A percentile compares a stretch with the other conserved stretches of the same genome.
These are phyloP conservation scores for Drosophila pruinosa DNA, from an alignment of 1,140 invertebrate genomes.

Conservation along the genomic window DNA sequence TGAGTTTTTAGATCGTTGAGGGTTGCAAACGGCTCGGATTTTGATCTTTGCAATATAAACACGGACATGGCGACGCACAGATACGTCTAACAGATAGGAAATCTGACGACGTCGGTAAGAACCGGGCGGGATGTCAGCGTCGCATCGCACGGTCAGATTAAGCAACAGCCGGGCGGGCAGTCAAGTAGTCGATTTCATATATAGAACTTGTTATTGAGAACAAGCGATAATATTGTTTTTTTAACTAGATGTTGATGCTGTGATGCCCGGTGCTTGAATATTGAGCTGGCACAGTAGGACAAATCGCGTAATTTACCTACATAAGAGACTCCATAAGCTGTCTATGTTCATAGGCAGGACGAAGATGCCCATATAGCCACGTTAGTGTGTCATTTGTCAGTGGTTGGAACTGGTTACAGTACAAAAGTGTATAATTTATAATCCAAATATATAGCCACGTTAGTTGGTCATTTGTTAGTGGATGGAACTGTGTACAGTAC, in stretches of 20 bases:
- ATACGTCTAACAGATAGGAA: slow-evolving; percentile 63
- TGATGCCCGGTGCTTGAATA: slow-evolving; percentile 19
- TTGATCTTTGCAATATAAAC: slow-evolving; percentile 73
- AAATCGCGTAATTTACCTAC: background rate
- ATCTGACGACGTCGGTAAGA: slow-evolving; percentile 28
- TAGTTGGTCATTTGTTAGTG: too few species aligned
- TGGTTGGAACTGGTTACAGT: too few species aligned
- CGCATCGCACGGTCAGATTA: slow-evolving; percentile 63
- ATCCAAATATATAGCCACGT: too few species aligned
- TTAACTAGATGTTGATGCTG: slow-evolving; percentile 82
- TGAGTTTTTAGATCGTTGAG: slow-evolving; percentile 34
- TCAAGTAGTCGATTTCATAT: background rate
- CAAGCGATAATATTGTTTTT: slow-evolving; percentile 83
- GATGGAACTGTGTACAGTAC: too few species aligned
- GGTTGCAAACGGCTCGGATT: slow-evolving; percentile 49
- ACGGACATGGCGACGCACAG: slow-evolving; percentile 61
- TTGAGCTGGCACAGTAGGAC: slow-evolving; percentile 33
- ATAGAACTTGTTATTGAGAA: slow-evolving; percentile 79
- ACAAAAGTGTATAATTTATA: too few species aligned
- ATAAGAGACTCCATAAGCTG: too few species aligned
- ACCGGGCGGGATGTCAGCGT: slow-evolving; percentile 45
- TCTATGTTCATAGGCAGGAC: too few species aligned
- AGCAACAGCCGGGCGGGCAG: slow-evolving; percentile 52
- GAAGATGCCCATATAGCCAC: too few species aligned
- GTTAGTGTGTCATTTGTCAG: too few species aligned